Evolutionary conservation across 2,797 vertebrate species (phyloP).

Genomic region (Lerista edwardsae): DNA sequence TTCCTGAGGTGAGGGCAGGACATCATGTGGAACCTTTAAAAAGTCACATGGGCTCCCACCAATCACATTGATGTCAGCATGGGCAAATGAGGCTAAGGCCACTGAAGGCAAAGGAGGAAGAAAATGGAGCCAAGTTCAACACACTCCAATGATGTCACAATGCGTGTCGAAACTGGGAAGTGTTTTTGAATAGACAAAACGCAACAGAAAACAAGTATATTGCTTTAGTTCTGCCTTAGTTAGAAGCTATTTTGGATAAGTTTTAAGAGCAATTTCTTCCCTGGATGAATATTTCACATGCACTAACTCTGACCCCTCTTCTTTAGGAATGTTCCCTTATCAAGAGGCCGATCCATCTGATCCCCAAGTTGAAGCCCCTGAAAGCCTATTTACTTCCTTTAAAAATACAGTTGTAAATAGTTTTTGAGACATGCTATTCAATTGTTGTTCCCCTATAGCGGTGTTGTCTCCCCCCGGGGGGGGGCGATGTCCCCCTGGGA

Average conservation of each 20-base stretch:
- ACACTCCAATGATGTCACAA: background rate
- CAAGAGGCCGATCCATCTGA: conserved; percentile 23
- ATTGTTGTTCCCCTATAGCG: conserved; percentile 28
- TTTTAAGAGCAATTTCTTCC: background rate
- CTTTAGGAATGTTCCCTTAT: background rate
- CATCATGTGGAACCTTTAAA: background rate
- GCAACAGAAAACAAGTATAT: background rate
- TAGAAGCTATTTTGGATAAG: background rate
- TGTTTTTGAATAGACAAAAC: background rate
- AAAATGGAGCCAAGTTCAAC: background rate
- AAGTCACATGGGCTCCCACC: no score
- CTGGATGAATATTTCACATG: background rate
- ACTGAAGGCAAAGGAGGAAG: background rate
- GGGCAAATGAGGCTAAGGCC: background rate
- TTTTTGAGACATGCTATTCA: conserved; percentile 14
- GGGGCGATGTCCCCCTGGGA: no score
- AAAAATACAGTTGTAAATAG: conserved; percentile 9
- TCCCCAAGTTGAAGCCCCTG: background rate
- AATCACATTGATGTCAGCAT: background rate
- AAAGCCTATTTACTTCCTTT: conserved; percentile 28
- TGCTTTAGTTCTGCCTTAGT: background rate
- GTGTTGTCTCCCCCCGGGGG: no score
- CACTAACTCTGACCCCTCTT: background rate
- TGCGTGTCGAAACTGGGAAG: background rate
- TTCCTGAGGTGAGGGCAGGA: background rate